Evolutionary conservation across 2,113 vertebrate genomes (phyloP).

Genomic region (Megaptera novaeangliae): DNA sequence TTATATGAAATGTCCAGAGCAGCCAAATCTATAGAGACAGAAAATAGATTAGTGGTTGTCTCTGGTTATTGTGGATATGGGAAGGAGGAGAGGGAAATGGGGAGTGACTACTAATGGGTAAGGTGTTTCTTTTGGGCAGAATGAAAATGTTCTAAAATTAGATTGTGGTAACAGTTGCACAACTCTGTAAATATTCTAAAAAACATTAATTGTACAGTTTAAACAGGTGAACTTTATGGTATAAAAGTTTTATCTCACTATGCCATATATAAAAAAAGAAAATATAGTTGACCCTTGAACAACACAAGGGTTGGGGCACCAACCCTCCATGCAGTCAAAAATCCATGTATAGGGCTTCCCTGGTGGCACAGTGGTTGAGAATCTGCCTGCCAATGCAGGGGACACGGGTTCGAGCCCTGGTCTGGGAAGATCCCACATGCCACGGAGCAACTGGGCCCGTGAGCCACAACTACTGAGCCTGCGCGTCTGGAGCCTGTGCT

Average conservation of each 20-base stretch:
- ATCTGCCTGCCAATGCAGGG: too few species aligned
- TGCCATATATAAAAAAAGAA: background rate
- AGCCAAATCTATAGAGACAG: background rate
- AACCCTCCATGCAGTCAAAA: background rate
- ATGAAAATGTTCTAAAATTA: background rate
- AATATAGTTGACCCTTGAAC: background rate
- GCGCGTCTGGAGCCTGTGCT: too few species aligned
- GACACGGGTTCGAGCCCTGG: too few species aligned
- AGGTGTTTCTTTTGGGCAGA: background rate
- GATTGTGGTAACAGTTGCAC: background rate
- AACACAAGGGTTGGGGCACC: background rate
- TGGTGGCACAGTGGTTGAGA: too few species aligned
- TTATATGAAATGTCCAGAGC: background rate
- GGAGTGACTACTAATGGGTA: background rate
- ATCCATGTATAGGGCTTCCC: too few species aligned
- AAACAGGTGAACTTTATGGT: background rate
- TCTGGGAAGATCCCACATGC: too few species aligned
- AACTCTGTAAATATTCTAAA: background rate
- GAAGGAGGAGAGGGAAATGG: background rate
- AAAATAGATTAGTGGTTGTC: background rate
- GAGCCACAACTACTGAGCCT: too few species aligned
- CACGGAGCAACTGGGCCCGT: too few species aligned
- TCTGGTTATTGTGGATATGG: rapidly evolving
- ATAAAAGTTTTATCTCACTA: background rate
- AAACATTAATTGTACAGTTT: background rate